phyloP scores from a whole-genome alignment of 2,113 vertebrate genomes.

The Cololabis saira region DNA sequence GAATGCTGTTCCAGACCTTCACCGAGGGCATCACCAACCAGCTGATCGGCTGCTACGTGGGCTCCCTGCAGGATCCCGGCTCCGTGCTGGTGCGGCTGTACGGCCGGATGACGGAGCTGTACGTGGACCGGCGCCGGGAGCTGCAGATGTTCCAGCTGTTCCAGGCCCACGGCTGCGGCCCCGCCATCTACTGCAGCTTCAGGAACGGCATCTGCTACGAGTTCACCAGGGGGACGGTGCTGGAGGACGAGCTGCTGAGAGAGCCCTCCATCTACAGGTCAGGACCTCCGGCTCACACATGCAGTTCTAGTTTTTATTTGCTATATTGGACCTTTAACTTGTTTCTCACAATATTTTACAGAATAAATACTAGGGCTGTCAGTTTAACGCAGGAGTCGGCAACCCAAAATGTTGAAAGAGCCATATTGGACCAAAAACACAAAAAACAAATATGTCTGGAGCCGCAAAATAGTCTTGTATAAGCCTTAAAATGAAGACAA shows the following conservation, averaged over 20 bases:
- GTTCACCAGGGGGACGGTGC: conserved; percentile 74
- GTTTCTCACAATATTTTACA: too few species aligned
- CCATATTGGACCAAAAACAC: too few species aligned
- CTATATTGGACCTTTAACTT: too few species aligned
- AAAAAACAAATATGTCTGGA: too few species aligned
- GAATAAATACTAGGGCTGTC: too few species aligned
- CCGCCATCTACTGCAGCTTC: conserved; percentile 83
- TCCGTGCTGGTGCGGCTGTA: conserved; percentile 79
- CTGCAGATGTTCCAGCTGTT: conserved; percentile 79
- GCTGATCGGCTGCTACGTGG: conserved; percentile 80
- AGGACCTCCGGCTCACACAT: too few species aligned
- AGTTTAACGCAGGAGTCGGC: too few species aligned
- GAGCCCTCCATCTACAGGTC: conserved; percentile 82
- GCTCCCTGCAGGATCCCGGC: conserved; percentile 59
- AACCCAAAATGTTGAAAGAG: too few species aligned
- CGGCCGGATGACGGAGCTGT: conserved; percentile 81
- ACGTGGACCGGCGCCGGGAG: conserved; percentile 75
- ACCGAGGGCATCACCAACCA: conserved; percentile 85
- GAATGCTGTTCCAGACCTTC: conserved; percentile 62
- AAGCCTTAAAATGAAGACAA: too few species aligned
- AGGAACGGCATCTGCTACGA: conserved; percentile 84
- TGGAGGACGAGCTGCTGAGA: conserved; percentile 75
- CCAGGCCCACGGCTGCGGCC: conserved; percentile 75
- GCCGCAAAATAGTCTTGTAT: too few species aligned
- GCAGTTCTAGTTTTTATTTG: too few species aligned